Evolutionary conservation across 2,113 vertebrate genomes (phyloP), one percentile per base, ranked within the genome.

Genomic region (Callocephalon fimbriatum): DNA sequence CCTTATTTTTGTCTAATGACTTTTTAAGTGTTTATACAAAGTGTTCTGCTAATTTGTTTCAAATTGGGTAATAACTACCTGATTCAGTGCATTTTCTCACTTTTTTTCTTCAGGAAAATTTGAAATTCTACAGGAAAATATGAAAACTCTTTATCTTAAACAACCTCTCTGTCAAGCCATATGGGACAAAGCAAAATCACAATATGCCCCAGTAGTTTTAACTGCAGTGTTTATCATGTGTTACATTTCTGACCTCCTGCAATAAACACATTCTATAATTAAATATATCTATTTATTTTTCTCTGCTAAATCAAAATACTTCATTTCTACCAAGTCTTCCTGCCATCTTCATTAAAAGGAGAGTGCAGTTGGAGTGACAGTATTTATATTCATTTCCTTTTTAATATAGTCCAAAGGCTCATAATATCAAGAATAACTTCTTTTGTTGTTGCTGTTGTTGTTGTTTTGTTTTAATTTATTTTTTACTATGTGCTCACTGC

Each of bases 221-320:
- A 56, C 62, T 90, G 53, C 94, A 90, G 50, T 84, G 47, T 79
- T 81, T 92, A 56, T 85, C 66, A 53, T 74, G 44, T 58, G 26
- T 92, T 35, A 29, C 25, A 80, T 37, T 95, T 79, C 82, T 92
- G 58, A 12, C 54, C 23, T 73, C 38, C 53, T 79, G 44, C 26
- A 82, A 85, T 35, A 96, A 96, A 85, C 38, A 88, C 4, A 40
- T 56, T 63, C 50, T 81, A 95, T 88, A 93, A 91, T 84, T 81
- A 68, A 51, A 3, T 51, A 8, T 15, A 84, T 70, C 32, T 56
- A 86, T 93, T 94, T 93, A 81, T 90, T 93, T 95, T 95, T 81
- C 45, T 71, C 48, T 88, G 10, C 16, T 83, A 93, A 96, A 85
- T 45, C 27, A 38, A 92, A 59, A 71, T n/a, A 29, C 1, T 1